phyloP scores from a whole-genome alignment of 1,140 invertebrate species.

The Elymnias hypermnestra region DNA sequence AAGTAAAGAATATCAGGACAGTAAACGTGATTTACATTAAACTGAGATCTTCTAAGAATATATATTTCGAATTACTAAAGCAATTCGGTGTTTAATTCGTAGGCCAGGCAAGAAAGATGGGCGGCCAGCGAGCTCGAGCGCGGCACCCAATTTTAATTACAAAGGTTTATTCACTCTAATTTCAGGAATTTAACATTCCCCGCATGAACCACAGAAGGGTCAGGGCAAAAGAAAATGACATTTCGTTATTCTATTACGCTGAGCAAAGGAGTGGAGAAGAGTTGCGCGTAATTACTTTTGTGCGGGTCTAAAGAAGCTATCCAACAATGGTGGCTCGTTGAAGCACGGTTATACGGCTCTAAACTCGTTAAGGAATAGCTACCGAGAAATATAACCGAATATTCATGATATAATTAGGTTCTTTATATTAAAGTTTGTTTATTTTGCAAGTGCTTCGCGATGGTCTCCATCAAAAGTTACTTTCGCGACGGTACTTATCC shows the following conservation, averaged over 20 bases:
- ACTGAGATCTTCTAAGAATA: conserved; percentile 61
- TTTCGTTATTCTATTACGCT: conserved; percentile 72
- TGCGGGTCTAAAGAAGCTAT: conserved; percentile 27
- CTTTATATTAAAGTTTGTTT: background rate
- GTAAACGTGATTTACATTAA: conserved; percentile 73
- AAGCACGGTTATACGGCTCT: conserved; percentile 14
- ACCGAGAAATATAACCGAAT: conserved; percentile 10
- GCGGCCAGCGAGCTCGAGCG: conserved; percentile 38
- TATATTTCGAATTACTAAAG: conserved; percentile 73
- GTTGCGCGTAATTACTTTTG: conserved; percentile 64
- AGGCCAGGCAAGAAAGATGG: conserved; percentile 72
- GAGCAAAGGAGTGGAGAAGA: conserved; percentile 54
- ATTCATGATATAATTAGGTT: conserved; percentile 5
- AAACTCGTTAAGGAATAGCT: conserved; percentile 21
- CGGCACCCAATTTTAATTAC: conserved; percentile 70
- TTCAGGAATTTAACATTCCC: conserved; percentile 71
- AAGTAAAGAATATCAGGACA: conserved; percentile 35
- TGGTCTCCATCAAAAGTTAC: too few species aligned
- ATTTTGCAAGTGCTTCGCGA: background rate
- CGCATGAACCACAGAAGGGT: conserved; percentile 70
- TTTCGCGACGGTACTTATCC: too few species aligned
- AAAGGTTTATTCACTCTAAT: conserved; percentile 73
- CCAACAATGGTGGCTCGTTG: conserved; percentile 19
- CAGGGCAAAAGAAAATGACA: conserved; percentile 72
- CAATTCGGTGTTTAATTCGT: conserved; percentile 73